Evolutionary conservation across 2,797 vertebrate genomes (phyloP).

Genomic region (Gadopsis marmoratus): DNA sequence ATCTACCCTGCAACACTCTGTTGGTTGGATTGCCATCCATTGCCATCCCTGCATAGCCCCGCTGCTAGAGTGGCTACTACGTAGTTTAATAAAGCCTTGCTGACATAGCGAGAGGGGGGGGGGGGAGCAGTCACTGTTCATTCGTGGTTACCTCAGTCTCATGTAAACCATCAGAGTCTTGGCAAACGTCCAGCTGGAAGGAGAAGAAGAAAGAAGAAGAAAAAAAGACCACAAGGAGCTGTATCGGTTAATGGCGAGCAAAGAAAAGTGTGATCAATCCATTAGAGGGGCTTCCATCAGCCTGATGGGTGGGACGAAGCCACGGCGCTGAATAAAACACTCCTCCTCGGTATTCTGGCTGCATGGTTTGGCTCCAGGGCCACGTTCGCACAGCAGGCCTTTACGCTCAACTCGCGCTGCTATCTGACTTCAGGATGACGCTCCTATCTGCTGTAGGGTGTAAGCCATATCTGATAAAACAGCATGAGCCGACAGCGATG

Average conservation of each 20-base stretch:
- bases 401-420: constrained; percentile 23
- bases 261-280: constrained; percentile 54
- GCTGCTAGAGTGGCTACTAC: background rate
- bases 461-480: constrained; percentile 35
- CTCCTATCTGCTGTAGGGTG: constrained; percentile 32
- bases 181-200: constrained; percentile 31
- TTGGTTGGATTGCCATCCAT: too few relatives aligned
- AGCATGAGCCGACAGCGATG: constrained; percentile 24
- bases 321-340: constrained; percentile 47
- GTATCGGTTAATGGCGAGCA: constrained; percentile 18
- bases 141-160: constrained; percentile 13
- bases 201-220: too few relatives aligned
- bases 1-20: too few relatives aligned
- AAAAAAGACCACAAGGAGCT: background rate
- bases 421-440: constrained; percentile 30
- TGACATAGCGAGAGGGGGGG: background rate
- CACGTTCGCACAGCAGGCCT: constrained; percentile 46
- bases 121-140: background rate
- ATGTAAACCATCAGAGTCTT: constrained; percentile 1
- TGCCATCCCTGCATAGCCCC: too few relatives aligned
- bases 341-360: constrained; percentile 58
- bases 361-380: constrained; percentile 21
- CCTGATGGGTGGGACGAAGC: constrained; percentile 40
- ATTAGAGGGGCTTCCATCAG: constrained; percentile 46
- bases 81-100: constrained; percentile 4